Conservation (phyloP, 2,113 vertebrate species). For the Hippopotamus amphibius region DNA sequence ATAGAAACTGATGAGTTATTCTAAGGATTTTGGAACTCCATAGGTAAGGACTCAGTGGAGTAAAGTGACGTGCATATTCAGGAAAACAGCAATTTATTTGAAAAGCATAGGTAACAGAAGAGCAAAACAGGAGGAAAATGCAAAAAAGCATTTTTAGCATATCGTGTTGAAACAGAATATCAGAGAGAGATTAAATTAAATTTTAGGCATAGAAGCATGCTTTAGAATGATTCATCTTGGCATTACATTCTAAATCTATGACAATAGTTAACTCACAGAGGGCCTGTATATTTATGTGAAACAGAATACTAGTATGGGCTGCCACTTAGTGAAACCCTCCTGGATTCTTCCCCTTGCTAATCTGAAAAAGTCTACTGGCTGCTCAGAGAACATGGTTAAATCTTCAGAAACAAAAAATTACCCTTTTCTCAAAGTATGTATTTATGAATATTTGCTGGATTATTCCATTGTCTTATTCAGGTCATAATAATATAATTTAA, state of each 20-base stretch:
- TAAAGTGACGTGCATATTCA: neutral
- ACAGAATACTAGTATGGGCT: neutral
- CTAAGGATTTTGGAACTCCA: neutral
- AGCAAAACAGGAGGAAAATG: rapidly evolving
- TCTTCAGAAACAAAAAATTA: neutral
- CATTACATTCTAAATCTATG: neutral
- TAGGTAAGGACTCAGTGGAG: neutral
- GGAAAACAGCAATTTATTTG: neutral
- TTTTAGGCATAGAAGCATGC: neutral
- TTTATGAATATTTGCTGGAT: conserved; percentile 12
- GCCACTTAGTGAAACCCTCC: neutral
- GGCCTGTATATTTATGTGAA: neutral
- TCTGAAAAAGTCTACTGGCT: neutral
- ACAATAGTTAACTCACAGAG: neutral
- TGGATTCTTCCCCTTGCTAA: rapidly evolving
- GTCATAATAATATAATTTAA: neutral
- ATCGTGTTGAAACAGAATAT: neutral
- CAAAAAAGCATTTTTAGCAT: neutral
- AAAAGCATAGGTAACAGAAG: neutral
- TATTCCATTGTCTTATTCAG: neutral
- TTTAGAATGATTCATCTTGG: neutral
- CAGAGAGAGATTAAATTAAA: neutral
- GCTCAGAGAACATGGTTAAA: neutral
- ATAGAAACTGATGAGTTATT: neutral
- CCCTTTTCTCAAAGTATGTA: neutral